phyloP scores from a whole-genome alignment of 2,888 invertebrate genomes.

The Dynastes grantii region DNA sequence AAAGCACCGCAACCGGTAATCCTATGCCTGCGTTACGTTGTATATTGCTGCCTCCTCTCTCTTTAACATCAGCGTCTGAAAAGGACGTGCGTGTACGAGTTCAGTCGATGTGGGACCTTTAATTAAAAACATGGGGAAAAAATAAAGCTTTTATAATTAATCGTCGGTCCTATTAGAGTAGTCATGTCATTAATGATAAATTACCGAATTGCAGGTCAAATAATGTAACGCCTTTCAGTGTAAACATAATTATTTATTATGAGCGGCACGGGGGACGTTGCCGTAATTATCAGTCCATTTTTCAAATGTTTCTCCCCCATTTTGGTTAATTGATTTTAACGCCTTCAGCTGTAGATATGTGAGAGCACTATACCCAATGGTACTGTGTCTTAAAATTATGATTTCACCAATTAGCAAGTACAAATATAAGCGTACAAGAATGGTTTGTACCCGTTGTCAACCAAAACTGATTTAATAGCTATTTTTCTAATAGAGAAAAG shows the following conservation, averaged over 20 bases:
- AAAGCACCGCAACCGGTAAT: conserved; percentile 35
- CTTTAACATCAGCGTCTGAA: conserved; percentile 8
- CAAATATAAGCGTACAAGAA: too few species aligned
- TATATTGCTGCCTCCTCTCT: background rate
- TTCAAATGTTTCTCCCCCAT: conserved; percentile 37
- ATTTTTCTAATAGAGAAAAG: too few species aligned
- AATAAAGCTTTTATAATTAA: conserved; percentile 49
- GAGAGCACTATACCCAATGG: background rate
- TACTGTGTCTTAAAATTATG: background rate
- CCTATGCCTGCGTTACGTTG: conserved; percentile 10
- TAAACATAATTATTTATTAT: conserved; percentile 55
- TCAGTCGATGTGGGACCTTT: conserved; percentile 46
- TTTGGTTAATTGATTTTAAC: conserved; percentile 46
- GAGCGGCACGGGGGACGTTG: conserved; percentile 45
- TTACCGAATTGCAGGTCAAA: conserved; percentile 54
- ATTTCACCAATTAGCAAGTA: too few species aligned
- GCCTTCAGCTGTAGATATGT: background rate
- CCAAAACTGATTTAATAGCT: too few species aligned
- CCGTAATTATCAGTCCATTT: conserved; percentile 54
- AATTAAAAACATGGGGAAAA: conserved; percentile 44
- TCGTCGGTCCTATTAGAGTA: conserved; percentile 45
- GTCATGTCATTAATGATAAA: conserved; percentile 52
- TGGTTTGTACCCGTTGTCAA: too few species aligned
- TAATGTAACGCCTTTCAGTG: conserved; percentile 54
- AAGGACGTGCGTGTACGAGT: conserved; percentile 34